Conservation (phyloP, 2,113 vertebrate species). For the Notechis scutatus region DNA sequence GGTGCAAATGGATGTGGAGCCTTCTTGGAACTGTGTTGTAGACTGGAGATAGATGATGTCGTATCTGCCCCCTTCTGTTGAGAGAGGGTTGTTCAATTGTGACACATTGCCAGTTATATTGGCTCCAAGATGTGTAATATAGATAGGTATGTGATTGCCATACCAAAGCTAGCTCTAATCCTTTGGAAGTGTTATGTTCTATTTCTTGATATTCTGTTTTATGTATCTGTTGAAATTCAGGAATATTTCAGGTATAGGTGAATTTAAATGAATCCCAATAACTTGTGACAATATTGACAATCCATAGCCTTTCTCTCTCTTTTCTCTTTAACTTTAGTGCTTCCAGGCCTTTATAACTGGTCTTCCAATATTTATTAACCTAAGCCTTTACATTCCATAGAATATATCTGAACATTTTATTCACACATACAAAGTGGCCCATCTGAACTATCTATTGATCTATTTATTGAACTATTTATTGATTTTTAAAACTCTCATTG, state of each 20-base stretch:
- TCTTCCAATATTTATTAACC: background rate
- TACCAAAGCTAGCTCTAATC: background rate
- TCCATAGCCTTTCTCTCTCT: background rate
- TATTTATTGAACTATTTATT: no score
- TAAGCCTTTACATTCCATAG: background rate
- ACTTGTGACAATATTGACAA: background rate
- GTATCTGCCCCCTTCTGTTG: no score
- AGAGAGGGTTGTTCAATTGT: background rate
- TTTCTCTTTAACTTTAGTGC: background rate
- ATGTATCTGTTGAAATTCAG: background rate
- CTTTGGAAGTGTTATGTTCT: background rate
- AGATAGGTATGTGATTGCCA: background rate
- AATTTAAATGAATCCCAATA: background rate
- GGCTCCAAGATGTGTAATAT: background rate
- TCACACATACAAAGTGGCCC: background rate
- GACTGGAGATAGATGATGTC: no score
- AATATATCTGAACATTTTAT: background rate
- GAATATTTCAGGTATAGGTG: background rate
- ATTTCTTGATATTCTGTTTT: background rate
- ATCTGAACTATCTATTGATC: background rate
- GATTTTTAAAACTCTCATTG: background rate
- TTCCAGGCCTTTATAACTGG: background rate
- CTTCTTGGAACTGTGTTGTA: no score
- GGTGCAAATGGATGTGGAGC: no score
- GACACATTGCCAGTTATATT: background rate